Base-by-base conservation (phyloP, 2,888 invertebrate genomes). In the Melinopterus prodromus region DNA sequence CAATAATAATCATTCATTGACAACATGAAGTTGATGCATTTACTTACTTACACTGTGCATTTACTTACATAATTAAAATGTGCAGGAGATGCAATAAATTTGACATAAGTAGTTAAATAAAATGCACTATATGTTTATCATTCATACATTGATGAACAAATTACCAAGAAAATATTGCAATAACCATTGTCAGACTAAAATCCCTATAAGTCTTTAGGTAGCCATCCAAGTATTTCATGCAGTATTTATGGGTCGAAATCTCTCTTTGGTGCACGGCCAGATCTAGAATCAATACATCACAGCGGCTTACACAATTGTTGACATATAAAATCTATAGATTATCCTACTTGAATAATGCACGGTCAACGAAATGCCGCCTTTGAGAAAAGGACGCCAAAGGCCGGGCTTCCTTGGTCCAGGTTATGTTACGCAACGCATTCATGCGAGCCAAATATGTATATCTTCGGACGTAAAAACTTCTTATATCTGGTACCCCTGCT, bases 271-370 rank as follows among this genome's bases (percentile, higher is more conserved):
- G 9, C 9, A 53, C 5, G 12, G 53, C 12, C 53, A 2, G 53
- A 53, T 53, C 53, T 53, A 53, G 12, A 53, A 53, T 74, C 80
- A 77, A 82, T 82, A 79, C 77, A 80, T 82, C 77, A 81, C 71
- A 53, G 53, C 70, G 37, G 74, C 78, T 80, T 82, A 81, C 82
- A 82, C 82, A 82, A 81, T 82, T 79, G 82, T 71, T 80, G 82
- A 82, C 82, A 81, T 79, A 77, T 78, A 78, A 79, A 80, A 82
- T 81, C 81, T 78, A 80, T 80, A 76, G 80, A 77, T 78, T 79
- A 79, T 80, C 75, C 78, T 71, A 71, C 78, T 76, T 80, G 81
- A 80, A 81, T 80, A 78, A 78, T 79, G 37, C 74, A 74, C 74
- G 74, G 74, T 74, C 37, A 6, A 36, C 74, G 35, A 74, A 74